Evolutionary conservation across 2,113 vertebrate species (phyloP).

Genomic region (Callorhinus ursinus): DNA sequence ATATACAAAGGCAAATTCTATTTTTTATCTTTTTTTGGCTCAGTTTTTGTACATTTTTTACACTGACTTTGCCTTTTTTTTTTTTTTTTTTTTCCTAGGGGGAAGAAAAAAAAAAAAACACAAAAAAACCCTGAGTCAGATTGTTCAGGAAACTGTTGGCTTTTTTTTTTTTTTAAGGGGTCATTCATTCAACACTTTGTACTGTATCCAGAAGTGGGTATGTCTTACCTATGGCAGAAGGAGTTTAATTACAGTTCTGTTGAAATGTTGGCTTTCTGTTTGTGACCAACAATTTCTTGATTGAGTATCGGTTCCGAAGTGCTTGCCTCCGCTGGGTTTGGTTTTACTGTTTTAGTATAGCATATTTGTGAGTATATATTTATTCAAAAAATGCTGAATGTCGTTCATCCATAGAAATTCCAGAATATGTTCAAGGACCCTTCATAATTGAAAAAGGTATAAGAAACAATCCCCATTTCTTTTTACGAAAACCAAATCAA

Average conservation of each 20-base stretch:
- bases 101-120: neutral
- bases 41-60: neutral
- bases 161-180: neutral
- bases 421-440: neutral
- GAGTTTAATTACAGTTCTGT: neutral
- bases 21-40: slow-evolving; percentile 27
- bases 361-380: neutral
- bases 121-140: neutral
- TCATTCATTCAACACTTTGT: neutral
- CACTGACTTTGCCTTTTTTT: neutral
- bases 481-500: slow-evolving; percentile 34
- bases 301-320: neutral
- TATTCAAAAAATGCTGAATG: slow-evolving; percentile 36
- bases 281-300: neutral
- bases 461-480: slow-evolving; percentile 20
- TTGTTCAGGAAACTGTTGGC: neutral
- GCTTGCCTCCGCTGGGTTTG: neutral
- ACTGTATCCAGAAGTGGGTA: neutral
- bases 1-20: slow-evolving; percentile 2
- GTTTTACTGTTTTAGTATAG: neutral
- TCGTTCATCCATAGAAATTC: slow-evolving; percentile 36
- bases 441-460: slow-evolving; percentile 41
- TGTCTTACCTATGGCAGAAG: neutral
- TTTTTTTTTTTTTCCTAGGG: neutral
- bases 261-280: neutral